Evolutionary conservation across 92 coral and sea anemone genomes (phyloP).

Genomic region (Heteractis magnifica): DNA sequence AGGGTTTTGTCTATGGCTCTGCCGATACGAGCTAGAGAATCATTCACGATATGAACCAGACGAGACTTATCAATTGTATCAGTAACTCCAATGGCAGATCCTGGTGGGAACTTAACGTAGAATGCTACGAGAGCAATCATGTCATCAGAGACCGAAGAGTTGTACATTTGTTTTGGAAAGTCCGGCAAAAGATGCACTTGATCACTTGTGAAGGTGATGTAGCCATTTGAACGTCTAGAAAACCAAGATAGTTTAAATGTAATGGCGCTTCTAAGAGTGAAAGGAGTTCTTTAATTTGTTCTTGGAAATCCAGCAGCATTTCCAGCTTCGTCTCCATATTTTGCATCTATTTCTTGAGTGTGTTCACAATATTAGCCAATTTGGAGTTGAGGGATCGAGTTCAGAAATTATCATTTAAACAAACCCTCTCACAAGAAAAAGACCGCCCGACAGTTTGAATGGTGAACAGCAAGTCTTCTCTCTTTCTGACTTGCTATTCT

Average conservation of each 20-base stretch:
- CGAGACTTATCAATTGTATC: conserved; percentile 19
- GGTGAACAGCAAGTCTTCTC: no score
- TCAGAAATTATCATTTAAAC: no score
- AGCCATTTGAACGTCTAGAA: conserved; percentile 29
- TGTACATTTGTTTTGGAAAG: conserved; percentile 33
- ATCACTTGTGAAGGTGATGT: conserved; percentile 27
- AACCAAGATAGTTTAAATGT: background rate
- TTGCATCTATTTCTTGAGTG: no score
- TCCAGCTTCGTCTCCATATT: background rate
- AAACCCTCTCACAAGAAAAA: no score
- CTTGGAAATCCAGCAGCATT: no score
- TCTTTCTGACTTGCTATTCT: no score
- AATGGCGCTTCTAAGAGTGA: background rate
- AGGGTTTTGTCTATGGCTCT: conserved; percentile 24
- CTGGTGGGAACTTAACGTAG: conserved; percentile 52
- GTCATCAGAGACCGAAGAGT: background rate
- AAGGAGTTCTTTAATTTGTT: no score
- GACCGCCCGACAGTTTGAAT: no score
- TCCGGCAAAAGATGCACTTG: conserved; percentile 52
- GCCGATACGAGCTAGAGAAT: conserved; percentile 25
- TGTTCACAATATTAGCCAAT: no score
- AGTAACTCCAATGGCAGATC: conserved; percentile 11
- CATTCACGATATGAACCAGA: conserved; percentile 25
- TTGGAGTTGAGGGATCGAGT: no score
- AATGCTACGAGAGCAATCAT: conserved; percentile 35